A percentile compares a stretch with the other conserved stretches of the same genome.
These are phyloP conservation scores for Phaethon lepturus DNA, from an alignment of 2,113 vertebrate genomes.

Conservation along the genomic window DNA sequence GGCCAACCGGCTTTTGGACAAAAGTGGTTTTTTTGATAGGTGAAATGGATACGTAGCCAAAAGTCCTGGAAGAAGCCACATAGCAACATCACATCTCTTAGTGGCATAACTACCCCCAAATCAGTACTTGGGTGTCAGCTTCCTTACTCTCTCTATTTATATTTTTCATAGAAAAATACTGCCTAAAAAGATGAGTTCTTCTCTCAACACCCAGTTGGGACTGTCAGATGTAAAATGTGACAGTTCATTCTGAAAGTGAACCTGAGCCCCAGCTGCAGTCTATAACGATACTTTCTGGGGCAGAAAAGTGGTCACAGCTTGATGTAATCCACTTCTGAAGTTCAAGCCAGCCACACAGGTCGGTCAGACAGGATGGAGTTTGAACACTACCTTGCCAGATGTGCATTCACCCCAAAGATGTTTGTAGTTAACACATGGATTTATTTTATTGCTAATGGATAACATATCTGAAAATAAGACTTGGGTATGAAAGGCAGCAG, in stretches of 20 bases:
- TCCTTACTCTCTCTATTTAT: not conserved
- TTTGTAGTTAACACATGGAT: not conserved
- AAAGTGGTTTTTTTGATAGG: not conserved
- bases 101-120: not conserved
- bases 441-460: not conserved
- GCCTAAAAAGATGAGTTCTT: not conserved
- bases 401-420: not conserved
- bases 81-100: not conserved
- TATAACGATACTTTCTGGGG: not conserved
- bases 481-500: not conserved
- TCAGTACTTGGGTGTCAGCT: not conserved
- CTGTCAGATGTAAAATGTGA: not conserved
- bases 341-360: not conserved
- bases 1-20: not conserved
- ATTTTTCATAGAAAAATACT: not conserved
- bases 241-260: not conserved
- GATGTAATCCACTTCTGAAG: not conserved
- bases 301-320: not conserved
- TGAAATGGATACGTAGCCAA: not conserved
- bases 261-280: not conserved
- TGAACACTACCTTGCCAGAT: not conserved
- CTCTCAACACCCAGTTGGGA: not conserved
- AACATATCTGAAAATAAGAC: not conserved
- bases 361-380: accelerated
- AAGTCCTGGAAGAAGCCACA: not conserved